These are phyloP conservation scores for Idaea straminata DNA, from an alignment of 2,888 invertebrate species.

Conservation along the genomic window DNA sequence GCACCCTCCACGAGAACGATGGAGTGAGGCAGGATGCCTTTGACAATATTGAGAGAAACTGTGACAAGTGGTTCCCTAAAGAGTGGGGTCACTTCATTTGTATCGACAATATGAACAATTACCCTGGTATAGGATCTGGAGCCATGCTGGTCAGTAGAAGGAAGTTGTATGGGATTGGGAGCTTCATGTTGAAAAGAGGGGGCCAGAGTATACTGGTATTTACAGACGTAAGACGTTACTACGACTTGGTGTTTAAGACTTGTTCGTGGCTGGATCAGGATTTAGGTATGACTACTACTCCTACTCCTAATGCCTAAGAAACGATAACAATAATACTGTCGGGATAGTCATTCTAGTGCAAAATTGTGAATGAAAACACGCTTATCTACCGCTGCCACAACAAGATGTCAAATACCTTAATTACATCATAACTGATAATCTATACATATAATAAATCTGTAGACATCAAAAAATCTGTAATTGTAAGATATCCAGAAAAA, in stretches of 20 bases:
- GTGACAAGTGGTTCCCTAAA: constrained; percentile 18
- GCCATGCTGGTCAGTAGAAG: constrained; percentile 11
- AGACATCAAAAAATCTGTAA: too few relatives aligned
- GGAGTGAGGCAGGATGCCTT: background rate
- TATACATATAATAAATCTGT: too few relatives aligned
- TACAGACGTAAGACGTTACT: constrained; percentile 14
- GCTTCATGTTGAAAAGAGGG: constrained; percentile 10
- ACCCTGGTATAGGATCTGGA: constrained; percentile 14
- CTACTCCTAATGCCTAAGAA: too few relatives aligned
- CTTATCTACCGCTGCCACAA: too few relatives aligned
- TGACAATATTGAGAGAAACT: constrained; percentile 10
- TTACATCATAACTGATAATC: too few relatives aligned
- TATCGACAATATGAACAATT: constrained; percentile 9
- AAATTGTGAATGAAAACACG: too few relatives aligned
- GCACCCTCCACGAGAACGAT: background rate
- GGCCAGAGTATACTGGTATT: constrained; percentile 14
- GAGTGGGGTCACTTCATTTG: constrained; percentile 22
- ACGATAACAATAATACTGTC: too few relatives aligned
- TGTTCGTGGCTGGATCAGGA: constrained; percentile 9
- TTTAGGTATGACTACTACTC: background rate
- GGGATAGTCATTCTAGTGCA: too few relatives aligned
- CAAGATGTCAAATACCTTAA: too few relatives aligned
- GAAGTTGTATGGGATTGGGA: constrained; percentile 12
- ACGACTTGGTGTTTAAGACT: constrained; percentile 3
- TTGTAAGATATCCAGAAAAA: too few relatives aligned